These are phyloP conservation scores for Eupithecia subumbrata DNA, from an alignment of 2,888 invertebrate genomes.

Conservation along the genomic window DNA sequence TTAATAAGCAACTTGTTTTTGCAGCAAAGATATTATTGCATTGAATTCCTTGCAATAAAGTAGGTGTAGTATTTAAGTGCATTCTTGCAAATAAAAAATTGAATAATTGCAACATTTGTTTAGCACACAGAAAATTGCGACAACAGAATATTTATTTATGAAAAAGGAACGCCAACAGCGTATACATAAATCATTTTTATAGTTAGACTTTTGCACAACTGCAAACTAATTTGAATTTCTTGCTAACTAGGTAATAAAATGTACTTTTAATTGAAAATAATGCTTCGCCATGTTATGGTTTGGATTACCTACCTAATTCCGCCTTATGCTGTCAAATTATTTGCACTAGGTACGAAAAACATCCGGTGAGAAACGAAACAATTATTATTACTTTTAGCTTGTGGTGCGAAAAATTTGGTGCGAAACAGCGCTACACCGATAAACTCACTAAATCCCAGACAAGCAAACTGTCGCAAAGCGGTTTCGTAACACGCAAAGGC, in stretches of 20 bases:
- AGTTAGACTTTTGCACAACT: too few species aligned
- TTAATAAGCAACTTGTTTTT: neutral
- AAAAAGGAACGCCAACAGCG: too few species aligned
- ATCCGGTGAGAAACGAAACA: too few species aligned
- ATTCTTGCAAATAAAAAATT: neutral
- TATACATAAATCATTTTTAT: too few species aligned
- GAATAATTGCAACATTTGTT: neutral
- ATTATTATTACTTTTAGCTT: too few species aligned
- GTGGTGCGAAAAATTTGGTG: too few species aligned
- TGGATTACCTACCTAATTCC: too few species aligned
- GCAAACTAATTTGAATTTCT: neutral
- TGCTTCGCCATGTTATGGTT: neutral
- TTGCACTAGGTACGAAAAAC: neutral
- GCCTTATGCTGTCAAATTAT: too few species aligned
- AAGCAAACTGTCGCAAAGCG: constrained; percentile 48
- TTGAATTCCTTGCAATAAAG: neutral
- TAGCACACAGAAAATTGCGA: neutral
- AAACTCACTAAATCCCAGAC: constrained; percentile 8
- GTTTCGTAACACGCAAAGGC: constrained; percentile 74
- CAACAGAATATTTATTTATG: too few species aligned
- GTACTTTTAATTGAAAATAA: neutral
- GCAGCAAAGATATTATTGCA: neutral
- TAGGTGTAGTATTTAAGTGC: neutral
- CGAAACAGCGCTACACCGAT: too few species aligned
- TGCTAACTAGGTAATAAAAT: neutral